Base-by-base conservation (phyloP, 2,113 vertebrate species). In the Oreochromis tanganicae region DNA sequence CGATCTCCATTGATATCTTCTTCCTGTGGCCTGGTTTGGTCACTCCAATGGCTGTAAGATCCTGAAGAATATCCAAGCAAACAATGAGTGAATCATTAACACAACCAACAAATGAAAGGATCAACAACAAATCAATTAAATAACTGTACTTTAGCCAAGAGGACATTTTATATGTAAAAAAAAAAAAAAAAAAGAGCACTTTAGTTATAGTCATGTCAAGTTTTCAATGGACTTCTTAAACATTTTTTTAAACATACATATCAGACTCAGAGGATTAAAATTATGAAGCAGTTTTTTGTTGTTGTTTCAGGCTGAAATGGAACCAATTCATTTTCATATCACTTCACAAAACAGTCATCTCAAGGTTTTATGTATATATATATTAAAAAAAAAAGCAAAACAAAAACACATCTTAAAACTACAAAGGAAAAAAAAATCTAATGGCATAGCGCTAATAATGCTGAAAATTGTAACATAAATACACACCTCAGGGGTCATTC, bases 21-120 rank as follows among this genome's bases (percentile, higher is more conserved):
- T 99, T 99, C 50, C 98, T 96, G 92, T 99, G 98, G 27, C 98
- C 98, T 1, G 98, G 98, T 88, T 99, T 99, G 86, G 98, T 99
- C 88, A 99, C 98, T 0, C 98, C 98, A 0, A 99, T 98, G 80
- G 98, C 98, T 0, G 98, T 99, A 85, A 99, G 96, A 92, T 99
- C 98, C 98, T 99, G 93, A 59, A 56, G 48, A 46, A 19, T 17
- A 55, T 24, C 78, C n/a, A 75, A 0, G 3, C 5, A n/a, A 8
- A 38, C 27, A 80, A 50, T 6, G 16, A 29, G 10, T n/a, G 7
- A 88, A 75, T 46, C 24, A 29, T 32, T 48, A 50, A 50, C 16
- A 29, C 13, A 8, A 66, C 61, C 61, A 63, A 41, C 9, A n/a
- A 63, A 63, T 4, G 14, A 36, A 36, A 36, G 61, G 10, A n/a